phyloP scores from a whole-genome alignment of 2,113 vertebrate genomes.

The Nothoprocta perdicaria region DNA sequence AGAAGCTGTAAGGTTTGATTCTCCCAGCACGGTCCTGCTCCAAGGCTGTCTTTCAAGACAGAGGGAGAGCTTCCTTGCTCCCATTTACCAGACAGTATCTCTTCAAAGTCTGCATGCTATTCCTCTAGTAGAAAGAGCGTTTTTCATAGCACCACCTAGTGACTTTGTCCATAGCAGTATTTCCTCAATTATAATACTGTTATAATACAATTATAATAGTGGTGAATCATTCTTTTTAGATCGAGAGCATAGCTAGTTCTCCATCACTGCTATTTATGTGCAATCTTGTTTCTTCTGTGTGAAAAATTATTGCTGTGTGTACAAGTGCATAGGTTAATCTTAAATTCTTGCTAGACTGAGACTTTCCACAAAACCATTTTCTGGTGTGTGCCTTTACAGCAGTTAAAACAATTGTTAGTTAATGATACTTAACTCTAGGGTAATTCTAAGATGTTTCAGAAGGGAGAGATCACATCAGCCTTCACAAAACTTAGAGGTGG shows the following conservation, averaged over 20 bases:
- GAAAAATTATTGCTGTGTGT: neutral
- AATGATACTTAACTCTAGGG: neutral
- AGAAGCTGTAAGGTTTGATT: neutral
- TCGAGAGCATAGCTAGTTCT: neutral
- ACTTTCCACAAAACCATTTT: neutral
- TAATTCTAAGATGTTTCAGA: neutral
- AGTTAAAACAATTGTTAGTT: neutral
- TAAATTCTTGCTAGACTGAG: neutral
- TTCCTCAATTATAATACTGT: neutral
- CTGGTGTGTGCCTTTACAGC: neutral
- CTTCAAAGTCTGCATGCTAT: neutral
- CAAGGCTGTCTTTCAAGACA: neutral
- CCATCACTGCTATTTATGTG: neutral
- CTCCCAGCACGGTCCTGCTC: neutral
- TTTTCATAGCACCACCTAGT: slow-evolving; percentile 43
- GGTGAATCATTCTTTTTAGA: neutral
- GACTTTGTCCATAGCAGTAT: neutral
- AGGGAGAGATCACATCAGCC: neutral
- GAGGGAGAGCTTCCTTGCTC: neutral
- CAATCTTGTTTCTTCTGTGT: neutral
- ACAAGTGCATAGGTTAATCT: neutral
- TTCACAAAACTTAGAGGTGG: neutral
- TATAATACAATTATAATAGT: no score
- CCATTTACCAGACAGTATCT: neutral
- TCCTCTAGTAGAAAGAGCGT: neutral